These are phyloP conservation scores for Hoplostethus mediterraneus DNA, from an alignment of 2,797 vertebrate species.

Conservation along the genomic window DNA sequence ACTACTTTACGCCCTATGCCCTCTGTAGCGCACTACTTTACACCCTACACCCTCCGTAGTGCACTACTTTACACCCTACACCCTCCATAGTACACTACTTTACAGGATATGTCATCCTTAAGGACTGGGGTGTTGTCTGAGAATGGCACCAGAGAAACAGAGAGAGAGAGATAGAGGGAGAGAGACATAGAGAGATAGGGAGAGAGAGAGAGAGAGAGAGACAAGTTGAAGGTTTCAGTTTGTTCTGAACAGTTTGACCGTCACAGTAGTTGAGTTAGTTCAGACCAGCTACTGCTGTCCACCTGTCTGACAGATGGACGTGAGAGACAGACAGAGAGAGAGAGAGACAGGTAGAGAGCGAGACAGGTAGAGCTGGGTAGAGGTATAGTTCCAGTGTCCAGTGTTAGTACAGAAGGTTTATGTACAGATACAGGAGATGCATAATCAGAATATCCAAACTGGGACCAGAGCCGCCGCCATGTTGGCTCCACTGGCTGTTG, in stretches of 20 bases:
- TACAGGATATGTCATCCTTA: conserved; percentile 45
- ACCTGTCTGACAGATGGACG: conserved; percentile 1
- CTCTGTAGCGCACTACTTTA: conserved; percentile 8
- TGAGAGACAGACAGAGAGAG: conserved; percentile 15
- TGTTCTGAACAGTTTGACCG: conserved; percentile 32
- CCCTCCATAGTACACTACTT: not conserved
- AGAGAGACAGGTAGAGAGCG: too few species aligned
- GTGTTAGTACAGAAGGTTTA: conserved; percentile 48
- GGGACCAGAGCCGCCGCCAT: conserved; percentile 45
- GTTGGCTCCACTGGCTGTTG: conserved; percentile 13
- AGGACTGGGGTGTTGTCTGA: conserved; percentile 78
- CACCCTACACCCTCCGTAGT: not conserved
- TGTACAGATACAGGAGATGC: conserved; percentile 70
- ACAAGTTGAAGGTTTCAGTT: conserved; percentile 29
- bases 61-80: not conserved
- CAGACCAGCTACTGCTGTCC: conserved; percentile 3
- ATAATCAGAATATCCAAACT: conserved; percentile 70
- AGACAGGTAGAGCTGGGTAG: not conserved
- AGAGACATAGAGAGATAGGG: conserved; percentile 18
- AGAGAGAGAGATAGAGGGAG: conserved; percentile 39
- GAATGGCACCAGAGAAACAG: conserved; percentile 76
- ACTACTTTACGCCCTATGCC: not conserved
- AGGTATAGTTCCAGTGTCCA: not conserved
- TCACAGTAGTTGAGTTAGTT: conserved; percentile 50
- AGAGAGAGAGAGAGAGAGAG: conserved; percentile 41